phyloP scores from a whole-genome alignment of 2,888 invertebrate genomes.

The Leucophora obtusa region DNA sequence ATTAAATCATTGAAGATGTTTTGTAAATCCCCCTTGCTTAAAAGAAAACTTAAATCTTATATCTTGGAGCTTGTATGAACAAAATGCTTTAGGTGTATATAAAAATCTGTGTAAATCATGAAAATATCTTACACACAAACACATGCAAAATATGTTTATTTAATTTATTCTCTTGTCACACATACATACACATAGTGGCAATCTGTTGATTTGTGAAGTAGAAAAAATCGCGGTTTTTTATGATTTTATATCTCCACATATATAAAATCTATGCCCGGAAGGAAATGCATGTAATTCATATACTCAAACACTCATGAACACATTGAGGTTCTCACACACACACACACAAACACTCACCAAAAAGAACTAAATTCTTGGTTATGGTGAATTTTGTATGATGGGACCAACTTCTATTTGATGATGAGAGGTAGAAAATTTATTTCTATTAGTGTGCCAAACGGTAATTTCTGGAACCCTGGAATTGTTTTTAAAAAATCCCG shows the following conservation, averaged over 20 bases:
- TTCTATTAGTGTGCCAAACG: too few relatives aligned
- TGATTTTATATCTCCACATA: neutral
- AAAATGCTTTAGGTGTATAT: neutral
- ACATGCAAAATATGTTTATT: neutral
- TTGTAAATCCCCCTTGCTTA: neutral
- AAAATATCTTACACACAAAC: neutral
- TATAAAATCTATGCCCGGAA: constrained; percentile 42
- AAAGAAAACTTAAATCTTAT: neutral
- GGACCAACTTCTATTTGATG: too few relatives aligned
- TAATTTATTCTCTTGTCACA: neutral
- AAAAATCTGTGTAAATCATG: constrained; percentile 34
- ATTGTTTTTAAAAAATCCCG: too few relatives aligned
- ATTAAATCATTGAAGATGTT: neutral
- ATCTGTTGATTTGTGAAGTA: constrained; percentile 51
- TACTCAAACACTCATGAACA: constrained; percentile 15
- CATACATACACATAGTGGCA: constrained; percentile 11
- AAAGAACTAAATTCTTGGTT: too few relatives aligned
- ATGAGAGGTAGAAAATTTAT: too few relatives aligned
- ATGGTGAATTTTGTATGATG: too few relatives aligned
- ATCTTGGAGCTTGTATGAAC: constrained; percentile 2
- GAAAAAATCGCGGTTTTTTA: constrained; percentile 30
- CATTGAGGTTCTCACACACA: constrained; percentile 34
- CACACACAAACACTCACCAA: neutral
- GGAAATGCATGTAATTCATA: constrained; percentile 44
- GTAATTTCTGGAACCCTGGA: too few relatives aligned